phyloP scores from a whole-genome alignment of 2,113 vertebrate species.

The Erpornis zantholeuca region DNA sequence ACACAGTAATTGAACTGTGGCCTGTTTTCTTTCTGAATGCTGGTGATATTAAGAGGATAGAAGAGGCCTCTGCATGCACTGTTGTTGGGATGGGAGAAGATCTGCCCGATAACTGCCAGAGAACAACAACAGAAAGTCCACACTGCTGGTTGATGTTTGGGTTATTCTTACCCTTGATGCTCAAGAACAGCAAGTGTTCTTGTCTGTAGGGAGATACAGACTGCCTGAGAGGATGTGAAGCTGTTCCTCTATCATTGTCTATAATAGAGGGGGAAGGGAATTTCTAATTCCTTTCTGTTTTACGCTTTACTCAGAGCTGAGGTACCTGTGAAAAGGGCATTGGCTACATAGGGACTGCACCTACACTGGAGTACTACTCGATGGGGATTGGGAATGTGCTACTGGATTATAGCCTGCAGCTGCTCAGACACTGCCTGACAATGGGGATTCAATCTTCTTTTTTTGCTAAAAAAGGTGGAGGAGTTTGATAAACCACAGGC shows the following conservation, averaged over 20 bases:
- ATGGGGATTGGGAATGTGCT: neutral
- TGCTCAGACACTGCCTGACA: neutral
- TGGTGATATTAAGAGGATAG: neutral
- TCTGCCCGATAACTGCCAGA: neutral
- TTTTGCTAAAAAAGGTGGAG: neutral
- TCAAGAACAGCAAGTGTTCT: neutral
- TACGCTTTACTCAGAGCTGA: neutral
- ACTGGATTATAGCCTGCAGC: neutral
- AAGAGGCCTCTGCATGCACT: neutral
- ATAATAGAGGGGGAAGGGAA: neutral
- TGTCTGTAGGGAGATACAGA: neutral
- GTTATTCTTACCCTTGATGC: neutral
- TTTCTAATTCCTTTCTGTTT: neutral
- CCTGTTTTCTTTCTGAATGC: neutral
- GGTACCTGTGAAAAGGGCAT: neutral
- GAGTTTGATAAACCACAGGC: neutral
- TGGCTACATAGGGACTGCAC: neutral
- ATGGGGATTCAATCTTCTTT: neutral
- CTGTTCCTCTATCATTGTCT: neutral
- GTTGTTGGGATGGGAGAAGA: neutral
- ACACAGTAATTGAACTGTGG: neutral
- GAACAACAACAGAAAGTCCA: neutral
- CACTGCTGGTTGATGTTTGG: fast-evolving
- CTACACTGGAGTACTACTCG: no score
- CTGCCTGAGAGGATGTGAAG: neutral